These are phyloP conservation scores for Tenthredo distinguenda DNA, from an alignment of 2,888 invertebrate species.

Conservation along the genomic window DNA sequence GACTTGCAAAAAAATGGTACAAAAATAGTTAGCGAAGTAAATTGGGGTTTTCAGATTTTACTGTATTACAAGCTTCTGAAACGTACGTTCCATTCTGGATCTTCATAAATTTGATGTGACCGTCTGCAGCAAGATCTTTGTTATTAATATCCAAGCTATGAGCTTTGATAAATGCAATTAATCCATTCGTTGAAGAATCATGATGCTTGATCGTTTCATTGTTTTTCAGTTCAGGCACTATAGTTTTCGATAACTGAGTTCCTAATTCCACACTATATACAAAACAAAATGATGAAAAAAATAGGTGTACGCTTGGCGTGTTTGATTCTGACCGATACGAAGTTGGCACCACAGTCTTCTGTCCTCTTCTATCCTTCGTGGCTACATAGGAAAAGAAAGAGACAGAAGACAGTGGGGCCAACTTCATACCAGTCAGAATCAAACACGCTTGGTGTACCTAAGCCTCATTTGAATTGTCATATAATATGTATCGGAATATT, in stretches of 20 bases:
- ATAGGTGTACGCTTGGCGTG: no score
- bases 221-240: slow-evolving; percentile 94
- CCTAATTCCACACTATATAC: slow-evolving; percentile 94
- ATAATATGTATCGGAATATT: neutral
- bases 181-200: slow-evolving; percentile 97
- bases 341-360: no score
- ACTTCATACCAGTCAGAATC: no score
- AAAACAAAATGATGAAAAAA: slow-evolving; percentile 8
- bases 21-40: neutral
- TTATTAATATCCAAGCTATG: slow-evolving; percentile 81
- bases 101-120: slow-evolving; percentile 95
- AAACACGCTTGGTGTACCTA: no score
- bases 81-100: slow-evolving; percentile 64
- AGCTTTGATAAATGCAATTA: slow-evolving; percentile 95
- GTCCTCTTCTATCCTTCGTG: no score
- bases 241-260: slow-evolving; percentile 98
- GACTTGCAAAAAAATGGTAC: neutral
- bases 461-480: slow-evolving; percentile 37
- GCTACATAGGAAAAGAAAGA: no score
- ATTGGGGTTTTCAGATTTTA: slow-evolving; percentile 20
- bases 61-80: slow-evolving; percentile 28
- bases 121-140: slow-evolving; percentile 96
- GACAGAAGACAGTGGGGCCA: no score
- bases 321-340: no score
- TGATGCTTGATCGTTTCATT: slow-evolving; percentile 86